Percentiles rank a stretch among this genome's conserved stretches.
Evolutionary conservation across 2,113 vertebrate genomes (phyloP).

Genomic region (Oenanthe oenanthe): DNA sequence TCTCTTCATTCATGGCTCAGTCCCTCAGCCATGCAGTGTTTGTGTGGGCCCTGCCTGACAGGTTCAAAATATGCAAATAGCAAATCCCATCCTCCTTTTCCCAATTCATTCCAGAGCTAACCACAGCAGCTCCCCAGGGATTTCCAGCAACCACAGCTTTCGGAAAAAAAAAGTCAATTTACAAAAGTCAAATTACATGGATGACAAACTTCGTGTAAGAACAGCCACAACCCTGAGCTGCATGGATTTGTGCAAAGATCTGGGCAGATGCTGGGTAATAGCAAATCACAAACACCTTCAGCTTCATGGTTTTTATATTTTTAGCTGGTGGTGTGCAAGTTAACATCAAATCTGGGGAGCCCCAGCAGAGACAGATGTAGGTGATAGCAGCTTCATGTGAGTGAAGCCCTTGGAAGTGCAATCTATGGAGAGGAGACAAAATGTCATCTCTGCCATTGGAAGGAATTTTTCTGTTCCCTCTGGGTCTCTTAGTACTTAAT

Average conservation of each 20-base stretch:
- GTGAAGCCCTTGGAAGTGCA: neutral
- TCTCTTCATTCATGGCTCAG: neutral
- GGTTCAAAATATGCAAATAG: neutral
- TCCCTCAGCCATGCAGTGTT: rapidly evolving
- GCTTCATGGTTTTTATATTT: rapidly evolving
- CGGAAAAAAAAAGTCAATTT: neutral
- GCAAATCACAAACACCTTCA: neutral
- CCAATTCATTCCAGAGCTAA: neutral
- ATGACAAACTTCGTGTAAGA: neutral
- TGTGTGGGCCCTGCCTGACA: neutral
- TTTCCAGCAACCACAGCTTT: neutral
- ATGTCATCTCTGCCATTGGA: neutral
- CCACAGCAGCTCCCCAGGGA: neutral
- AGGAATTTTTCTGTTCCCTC: neutral
- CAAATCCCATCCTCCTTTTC: neutral
- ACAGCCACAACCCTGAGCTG: neutral
- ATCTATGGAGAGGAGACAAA: neutral
- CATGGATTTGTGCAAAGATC: neutral
- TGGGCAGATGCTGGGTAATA: neutral
- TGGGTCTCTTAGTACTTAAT: neutral
- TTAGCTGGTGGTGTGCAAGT: neutral
- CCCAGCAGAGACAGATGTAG: neutral
- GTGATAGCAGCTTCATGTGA: neutral
- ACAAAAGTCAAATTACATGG: neutral
- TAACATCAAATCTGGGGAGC: neutral